Percentiles rank a stretch among this genome's conserved stretches.
Evolutionary conservation across 2,888 invertebrate genomes (phyloP).

Genomic region (Patella pellucida): DNA sequence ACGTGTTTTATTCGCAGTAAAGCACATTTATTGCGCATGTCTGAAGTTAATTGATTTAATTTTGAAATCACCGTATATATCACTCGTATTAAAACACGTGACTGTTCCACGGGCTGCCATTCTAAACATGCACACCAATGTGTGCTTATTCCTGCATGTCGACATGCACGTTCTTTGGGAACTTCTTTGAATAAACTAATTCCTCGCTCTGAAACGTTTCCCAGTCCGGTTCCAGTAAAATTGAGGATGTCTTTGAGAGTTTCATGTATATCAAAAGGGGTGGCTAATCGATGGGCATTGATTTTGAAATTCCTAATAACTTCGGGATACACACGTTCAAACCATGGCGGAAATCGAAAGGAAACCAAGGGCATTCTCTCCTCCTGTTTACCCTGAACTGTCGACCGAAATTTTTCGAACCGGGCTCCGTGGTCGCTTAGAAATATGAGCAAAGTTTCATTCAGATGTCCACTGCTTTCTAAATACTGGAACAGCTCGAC

Average conservation of each 20-base stretch:
- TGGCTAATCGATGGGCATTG: constrained; percentile 81
- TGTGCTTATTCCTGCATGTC: constrained; percentile 94
- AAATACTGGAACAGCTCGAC: constrained; percentile 75
- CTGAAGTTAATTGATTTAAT: constrained; percentile 36
- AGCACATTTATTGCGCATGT: constrained; percentile 76
- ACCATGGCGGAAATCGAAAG: constrained; percentile 81
- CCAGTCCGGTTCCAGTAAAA: constrained; percentile 59
- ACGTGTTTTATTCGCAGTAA: constrained; percentile 66
- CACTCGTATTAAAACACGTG: constrained; percentile 76
- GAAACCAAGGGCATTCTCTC: constrained; percentile 90
- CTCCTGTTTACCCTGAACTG: constrained; percentile 92
- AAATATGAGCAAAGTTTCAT: constrained; percentile 85
- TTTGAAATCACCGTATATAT: constrained; percentile 78
- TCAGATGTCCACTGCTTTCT: constrained; percentile 76
- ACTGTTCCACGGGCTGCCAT: constrained; percentile 79
- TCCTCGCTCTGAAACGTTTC: constrained; percentile 40
- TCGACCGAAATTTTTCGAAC: constrained; percentile 85
- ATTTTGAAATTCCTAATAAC: constrained; percentile 75
- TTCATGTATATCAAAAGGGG: constrained; percentile 91
- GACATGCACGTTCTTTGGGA: constrained; percentile 83
- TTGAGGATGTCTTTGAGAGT: constrained; percentile 81
- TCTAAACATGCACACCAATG: too few relatives aligned
- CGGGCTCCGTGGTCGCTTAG: constrained; percentile 92
- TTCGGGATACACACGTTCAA: constrained; percentile 76
- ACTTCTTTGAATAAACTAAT: constrained; percentile 63